These are phyloP conservation scores for Lomographa bimaculata DNA, from an alignment of 2,888 invertebrate species.

Conservation along the genomic window DNA sequence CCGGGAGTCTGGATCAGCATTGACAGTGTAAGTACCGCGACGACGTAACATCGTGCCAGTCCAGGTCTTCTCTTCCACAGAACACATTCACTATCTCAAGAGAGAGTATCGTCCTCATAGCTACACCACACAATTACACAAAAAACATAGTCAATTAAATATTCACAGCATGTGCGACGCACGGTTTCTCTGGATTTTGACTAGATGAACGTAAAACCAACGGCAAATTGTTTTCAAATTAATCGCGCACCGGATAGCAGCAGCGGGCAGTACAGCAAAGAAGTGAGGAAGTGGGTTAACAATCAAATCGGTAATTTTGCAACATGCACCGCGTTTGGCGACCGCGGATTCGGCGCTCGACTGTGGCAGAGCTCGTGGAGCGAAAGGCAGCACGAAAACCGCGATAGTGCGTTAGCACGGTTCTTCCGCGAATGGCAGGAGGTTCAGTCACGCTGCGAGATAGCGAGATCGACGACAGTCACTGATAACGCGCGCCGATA, in stretches of 20 bases:
- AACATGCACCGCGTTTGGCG: conserved; percentile 61
- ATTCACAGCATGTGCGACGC: conserved; percentile 34
- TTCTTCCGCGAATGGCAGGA: conserved; percentile 72
- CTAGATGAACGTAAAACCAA: conserved; percentile 28
- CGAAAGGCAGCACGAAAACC: conserved; percentile 74
- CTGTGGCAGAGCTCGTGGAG: conserved; percentile 56
- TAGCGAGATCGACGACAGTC: conserved; percentile 68
- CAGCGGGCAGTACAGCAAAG: conserved; percentile 43
- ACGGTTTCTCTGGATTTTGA: conserved; percentile 32
- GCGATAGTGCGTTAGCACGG: conserved; percentile 74
- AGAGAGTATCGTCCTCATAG: conserved; percentile 27
- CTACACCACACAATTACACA: conserved; percentile 26
- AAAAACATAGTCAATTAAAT: conserved; percentile 16
- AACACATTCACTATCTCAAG: conserved; percentile 20
- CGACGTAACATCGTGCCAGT: conserved; percentile 65
- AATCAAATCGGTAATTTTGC: conserved; percentile 71
- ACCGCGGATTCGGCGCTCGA: conserved; percentile 58
- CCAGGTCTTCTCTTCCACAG: conserved; percentile 33
- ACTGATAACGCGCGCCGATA: conserved; percentile 70
- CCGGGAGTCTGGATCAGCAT: conserved; percentile 57
- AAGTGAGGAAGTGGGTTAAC: conserved; percentile 67
- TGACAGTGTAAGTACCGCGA: conserved; percentile 75
- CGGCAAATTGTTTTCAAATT: conserved; percentile 55
- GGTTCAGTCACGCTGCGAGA: conserved; percentile 64
- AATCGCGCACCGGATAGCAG: conserved; percentile 52